Evolutionary conservation across 2,113 vertebrate species (phyloP).

Genomic region (Chionodraco myersi): DNA sequence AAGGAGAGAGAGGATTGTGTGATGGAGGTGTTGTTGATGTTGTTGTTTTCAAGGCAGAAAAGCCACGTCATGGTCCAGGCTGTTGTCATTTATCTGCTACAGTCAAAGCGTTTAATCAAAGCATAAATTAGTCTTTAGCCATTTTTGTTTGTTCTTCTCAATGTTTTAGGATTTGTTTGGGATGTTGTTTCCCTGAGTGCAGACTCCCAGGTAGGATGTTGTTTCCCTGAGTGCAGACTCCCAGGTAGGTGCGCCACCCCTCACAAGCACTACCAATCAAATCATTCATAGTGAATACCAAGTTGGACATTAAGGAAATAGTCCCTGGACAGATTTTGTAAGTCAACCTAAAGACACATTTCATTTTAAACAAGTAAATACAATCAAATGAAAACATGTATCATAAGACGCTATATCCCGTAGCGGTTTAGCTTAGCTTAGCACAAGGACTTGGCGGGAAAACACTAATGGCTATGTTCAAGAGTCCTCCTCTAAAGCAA

Average conservation of each 20-base stretch:
- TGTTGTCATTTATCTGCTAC: constrained; percentile 3
- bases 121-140: background rate
- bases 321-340: too few relatives aligned
- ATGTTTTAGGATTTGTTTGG: background rate
- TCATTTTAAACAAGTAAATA: too few relatives aligned
- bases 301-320: background rate
- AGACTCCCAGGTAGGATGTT: background rate
- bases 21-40: background rate
- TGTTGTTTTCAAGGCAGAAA: constrained; percentile 14
- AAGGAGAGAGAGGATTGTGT: constrained; percentile 12
- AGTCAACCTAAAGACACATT: too few relatives aligned
- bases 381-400: too few relatives aligned
- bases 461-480: too few relatives aligned
- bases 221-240: background rate
- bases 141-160: too few relatives aligned
- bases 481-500: too few relatives aligned
- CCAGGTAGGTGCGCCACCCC: background rate
- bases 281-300: background rate
- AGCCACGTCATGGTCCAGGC: background rate
- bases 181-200: background rate
- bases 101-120: background rate
- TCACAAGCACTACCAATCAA: background rate
- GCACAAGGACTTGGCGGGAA: too few relatives aligned
- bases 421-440: too few relatives aligned
- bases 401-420: too few relatives aligned